Evolutionary conservation across 2,888 invertebrate genomes (phyloP), one percentile per base, ranked within the genome.

Genomic region (Osmoderma eremita): DNA sequence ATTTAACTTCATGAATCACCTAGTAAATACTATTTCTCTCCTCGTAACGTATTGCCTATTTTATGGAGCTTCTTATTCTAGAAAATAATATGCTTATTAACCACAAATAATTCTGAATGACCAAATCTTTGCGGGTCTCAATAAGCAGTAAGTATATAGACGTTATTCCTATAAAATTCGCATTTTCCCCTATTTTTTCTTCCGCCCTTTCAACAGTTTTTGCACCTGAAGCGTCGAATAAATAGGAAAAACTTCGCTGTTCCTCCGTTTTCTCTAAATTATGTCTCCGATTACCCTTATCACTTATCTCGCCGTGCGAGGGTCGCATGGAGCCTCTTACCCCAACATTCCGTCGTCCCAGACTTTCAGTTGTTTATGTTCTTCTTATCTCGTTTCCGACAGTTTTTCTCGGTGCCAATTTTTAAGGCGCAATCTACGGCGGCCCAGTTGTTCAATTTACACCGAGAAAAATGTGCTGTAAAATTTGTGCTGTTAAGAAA

Each of bases 211-310:
- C 54, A 48, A 48, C 58, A 58, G 61, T 66, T 48, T 61, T 66
- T 61, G 69, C 74, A 75, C 75, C 74, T 74, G 74, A 71, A 73
- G 73, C 73, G 65, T 69, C 67, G 69, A 72, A 71, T 71, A 70
- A 74, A 73, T 30, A 58, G 53, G 73, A 70, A 72, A 72, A 72
- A 69, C 70, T 71, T 71, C 70, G 61, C 63, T 61, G 71, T 75
- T 61, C 45, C 58, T 45, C n/a, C 30, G 58, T 45, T 61, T 61
- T 30, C 58, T 48, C 74, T 79, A 77, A 79, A 78, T 79, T 78
- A 79, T 78, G 79, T 75, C 75, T 77, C 78, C 78, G 78, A 78
- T 79, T 79, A 78, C 77, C 76, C 75, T 77, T 78, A 78, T 78
- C 79, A 77, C 78, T 78, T 79, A 79, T 79, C 79, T 75, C 67